Evolutionary conservation across 1,140 invertebrate species (phyloP), one percentile per base, ranked within the genome.

Genomic region (Aphis craccivora): DNA sequence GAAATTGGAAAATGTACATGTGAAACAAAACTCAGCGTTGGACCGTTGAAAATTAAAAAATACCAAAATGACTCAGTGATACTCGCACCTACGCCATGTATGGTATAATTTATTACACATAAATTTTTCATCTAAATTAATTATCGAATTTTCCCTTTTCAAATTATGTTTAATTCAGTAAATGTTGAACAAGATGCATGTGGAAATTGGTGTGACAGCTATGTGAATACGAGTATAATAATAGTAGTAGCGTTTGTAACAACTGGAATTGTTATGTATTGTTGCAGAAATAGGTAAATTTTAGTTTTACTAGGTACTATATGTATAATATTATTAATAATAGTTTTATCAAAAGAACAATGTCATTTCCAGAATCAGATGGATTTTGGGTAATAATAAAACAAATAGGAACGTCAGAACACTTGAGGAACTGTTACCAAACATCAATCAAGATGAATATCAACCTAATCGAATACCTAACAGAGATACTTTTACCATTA

Each of bases 1-100:
- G 91, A 93, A 51, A 86, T 93, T 43, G 91, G 91, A 53, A 86
- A 84, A 35, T 93, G 91, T 86, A 93, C 91, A 0, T 93, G 91
- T 53, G 91, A 84, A 86, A 86, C 43, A 22, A 93, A 93, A 86
- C 5, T 51, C 9, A 1, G 0, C 4, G 1, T n/a, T 14, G 48
- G 22, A 51, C 35, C 53, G 22, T 40, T 14, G 14, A 84, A 84
- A 93, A 84, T n/a, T 45, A 7, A 92, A 84, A 92, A 83, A 93
- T 53, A 53, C 20, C n/a, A 76, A 89, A 89, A 53, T 14, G 18
- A 89, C 1, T 37, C 48, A 35, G 35, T 23, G 11, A 37, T 6
- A 45, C 84, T 9, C 8, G 3, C 9, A 43, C 35, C 37, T 9
- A 67, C 40, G 3, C 51, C 14, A 22, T 67, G 53, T 90, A 90